These are phyloP conservation scores for Seira sanloemensis DNA, from an alignment of 2,888 invertebrate species.

Conservation along the genomic window DNA sequence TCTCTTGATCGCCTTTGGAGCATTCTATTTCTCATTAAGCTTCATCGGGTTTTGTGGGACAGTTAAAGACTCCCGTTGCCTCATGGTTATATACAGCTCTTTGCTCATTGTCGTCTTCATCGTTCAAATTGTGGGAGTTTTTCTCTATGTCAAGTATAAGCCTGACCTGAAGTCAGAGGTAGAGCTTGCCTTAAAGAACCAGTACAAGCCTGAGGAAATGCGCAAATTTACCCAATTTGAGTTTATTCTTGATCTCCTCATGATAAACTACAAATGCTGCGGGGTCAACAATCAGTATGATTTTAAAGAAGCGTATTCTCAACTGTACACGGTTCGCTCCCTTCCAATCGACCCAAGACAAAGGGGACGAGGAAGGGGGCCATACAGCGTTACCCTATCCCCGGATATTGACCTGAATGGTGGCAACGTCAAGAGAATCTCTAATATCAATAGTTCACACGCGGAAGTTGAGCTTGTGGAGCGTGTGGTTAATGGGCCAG, in stretches of 20 bases:
- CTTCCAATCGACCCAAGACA: conserved; percentile 36
- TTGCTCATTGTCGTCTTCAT: conserved; percentile 3
- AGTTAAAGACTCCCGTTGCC: conserved; percentile 35
- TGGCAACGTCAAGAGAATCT: background rate
- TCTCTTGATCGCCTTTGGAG: conserved; percentile 39
- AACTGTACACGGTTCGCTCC: conserved; percentile 36
- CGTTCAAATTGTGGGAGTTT: conserved; percentile 28
- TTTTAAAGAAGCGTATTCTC: conserved; percentile 47
- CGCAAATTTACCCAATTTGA: conserved; percentile 44
- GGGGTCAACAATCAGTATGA: conserved; percentile 48
- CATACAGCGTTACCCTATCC: background rate
- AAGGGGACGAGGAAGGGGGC: background rate
- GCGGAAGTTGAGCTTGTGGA: conserved; percentile 14
- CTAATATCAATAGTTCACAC: background rate
- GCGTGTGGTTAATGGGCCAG: conserved; percentile 27
- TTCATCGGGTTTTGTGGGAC: conserved; percentile 47
- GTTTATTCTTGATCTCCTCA: conserved; percentile 47
- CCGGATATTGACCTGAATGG: background rate
- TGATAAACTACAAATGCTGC: conserved; percentile 56
- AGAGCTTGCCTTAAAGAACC: conserved; percentile 21
- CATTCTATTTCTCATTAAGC: conserved; percentile 39
- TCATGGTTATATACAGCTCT: conserved; percentile 33
- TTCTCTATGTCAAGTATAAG: conserved; percentile 39
- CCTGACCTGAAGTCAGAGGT: conserved; percentile 44
- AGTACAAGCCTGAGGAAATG: conserved; percentile 46